These are phyloP conservation scores for Cygnus buccinator DNA, from an alignment of 2,113 vertebrate genomes.

Conservation along the genomic window DNA sequence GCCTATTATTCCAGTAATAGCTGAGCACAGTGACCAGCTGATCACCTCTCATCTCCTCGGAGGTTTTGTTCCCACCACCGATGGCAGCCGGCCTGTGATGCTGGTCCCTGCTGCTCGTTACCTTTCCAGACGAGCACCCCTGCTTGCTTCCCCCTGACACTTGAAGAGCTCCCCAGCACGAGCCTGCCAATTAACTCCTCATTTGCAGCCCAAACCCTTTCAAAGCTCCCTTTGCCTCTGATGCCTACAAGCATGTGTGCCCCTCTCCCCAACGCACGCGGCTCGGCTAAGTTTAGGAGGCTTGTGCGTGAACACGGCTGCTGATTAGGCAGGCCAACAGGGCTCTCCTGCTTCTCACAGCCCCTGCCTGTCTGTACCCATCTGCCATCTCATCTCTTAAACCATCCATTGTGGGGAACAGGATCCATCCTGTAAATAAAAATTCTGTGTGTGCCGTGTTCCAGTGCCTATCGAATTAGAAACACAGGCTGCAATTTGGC, in stretches of 20 bases:
- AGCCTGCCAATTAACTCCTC: slow-evolving; percentile 15
- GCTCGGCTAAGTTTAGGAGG: not conserved
- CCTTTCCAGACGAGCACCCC: not conserved
- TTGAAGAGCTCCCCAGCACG: not conserved
- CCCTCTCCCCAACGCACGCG: not conserved
- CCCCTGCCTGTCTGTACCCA: not conserved
- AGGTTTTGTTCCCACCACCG: not conserved
- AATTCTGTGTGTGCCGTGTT: not conserved
- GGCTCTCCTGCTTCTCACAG: not conserved
- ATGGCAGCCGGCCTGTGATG: not conserved
- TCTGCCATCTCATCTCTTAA: not conserved
- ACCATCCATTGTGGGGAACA: not conserved
- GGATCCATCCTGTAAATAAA: not conserved
- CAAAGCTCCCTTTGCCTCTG: slow-evolving; percentile 17
- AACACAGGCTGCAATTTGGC: not conserved
- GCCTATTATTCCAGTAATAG: not conserved
- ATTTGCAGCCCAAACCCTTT: not conserved
- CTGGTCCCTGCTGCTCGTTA: not conserved
- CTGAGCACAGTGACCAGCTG: not conserved
- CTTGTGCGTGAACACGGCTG: not conserved
- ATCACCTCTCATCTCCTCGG: not conserved
- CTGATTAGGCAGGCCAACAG: not conserved
- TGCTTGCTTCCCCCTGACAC: not conserved
- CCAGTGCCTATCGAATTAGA: not conserved
- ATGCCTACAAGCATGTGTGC: not conserved